Percentiles rank a stretch among this genome's conserved stretches.
Conservation (phyloP, 2,888 invertebrate species). For the Petrophora chlorosata region DNA sequence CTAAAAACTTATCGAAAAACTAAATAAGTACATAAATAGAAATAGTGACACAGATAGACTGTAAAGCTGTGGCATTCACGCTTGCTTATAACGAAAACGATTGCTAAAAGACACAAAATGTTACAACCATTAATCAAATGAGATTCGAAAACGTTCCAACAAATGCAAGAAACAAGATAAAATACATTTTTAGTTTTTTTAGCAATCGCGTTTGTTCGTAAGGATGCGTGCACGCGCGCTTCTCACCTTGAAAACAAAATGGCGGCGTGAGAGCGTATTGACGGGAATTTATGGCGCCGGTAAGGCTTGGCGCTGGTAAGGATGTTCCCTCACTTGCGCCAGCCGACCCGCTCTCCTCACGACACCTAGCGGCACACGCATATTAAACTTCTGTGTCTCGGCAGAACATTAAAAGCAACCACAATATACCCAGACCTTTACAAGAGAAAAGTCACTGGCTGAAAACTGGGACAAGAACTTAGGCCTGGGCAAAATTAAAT, state of each 20-base stretch:
- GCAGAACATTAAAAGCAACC: conserved; percentile 55
- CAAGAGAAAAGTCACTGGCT: conserved; percentile 20
- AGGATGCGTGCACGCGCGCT: conserved; percentile 70
- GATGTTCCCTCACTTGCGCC: conserved; percentile 97
- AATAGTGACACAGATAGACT: conserved; percentile 78
- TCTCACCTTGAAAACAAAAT: conserved; percentile 83
- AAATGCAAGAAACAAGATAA: not conserved
- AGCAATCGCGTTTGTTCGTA: conserved; percentile 67
- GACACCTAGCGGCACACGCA: conserved; percentile 88
- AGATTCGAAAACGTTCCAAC: conserved; percentile 15
- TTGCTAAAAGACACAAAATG: conserved; percentile 44
- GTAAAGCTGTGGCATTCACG: conserved; percentile 74
- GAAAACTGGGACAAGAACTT: conserved; percentile 9
- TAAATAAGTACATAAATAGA: conserved; percentile 81
- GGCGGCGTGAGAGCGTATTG: conserved; percentile 79
- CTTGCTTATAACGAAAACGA: conserved; percentile 65
- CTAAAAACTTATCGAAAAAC: conserved; percentile 63
- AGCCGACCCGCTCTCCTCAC: conserved; percentile 93
- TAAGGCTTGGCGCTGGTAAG: conserved; percentile 94
- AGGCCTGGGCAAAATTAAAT: conserved; percentile 53
- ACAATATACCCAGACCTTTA: conserved; percentile 40
- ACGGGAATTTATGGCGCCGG: conserved; percentile 88
- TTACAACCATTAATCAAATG: conserved; percentile 1
- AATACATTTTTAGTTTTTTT: conserved; percentile 15
- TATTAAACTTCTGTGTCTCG: conserved; percentile 71